phyloP scores from a whole-genome alignment of 1,140 invertebrate species.

The Hyles euphorbiae region DNA sequence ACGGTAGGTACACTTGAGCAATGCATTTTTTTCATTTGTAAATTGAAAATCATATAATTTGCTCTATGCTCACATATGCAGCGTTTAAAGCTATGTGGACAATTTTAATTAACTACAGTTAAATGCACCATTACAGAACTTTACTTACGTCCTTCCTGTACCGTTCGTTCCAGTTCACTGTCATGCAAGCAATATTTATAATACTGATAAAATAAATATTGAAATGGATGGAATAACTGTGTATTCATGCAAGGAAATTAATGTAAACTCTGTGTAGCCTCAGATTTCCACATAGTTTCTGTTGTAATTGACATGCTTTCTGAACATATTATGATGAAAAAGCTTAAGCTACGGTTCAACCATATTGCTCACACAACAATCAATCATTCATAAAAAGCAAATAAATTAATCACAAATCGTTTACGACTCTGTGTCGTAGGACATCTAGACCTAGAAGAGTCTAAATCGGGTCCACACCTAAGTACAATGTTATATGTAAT shows the following conservation, averaged over 20 bases:
- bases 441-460: slow-evolving; percentile 31
- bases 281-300: background rate
- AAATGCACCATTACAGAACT: slow-evolving; percentile 67
- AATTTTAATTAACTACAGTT: slow-evolving; percentile 68
- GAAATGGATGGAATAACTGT: slow-evolving; percentile 21
- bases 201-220: slow-evolving; percentile 26
- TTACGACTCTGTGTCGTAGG: slow-evolving; percentile 21
- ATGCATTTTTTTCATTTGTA: slow-evolving; percentile 35
- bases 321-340: slow-evolving; percentile 22
- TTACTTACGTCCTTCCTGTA: slow-evolving; percentile 8
- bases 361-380: slow-evolving; percentile 60
- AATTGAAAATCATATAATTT: slow-evolving; percentile 61
- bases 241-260: slow-evolving; percentile 15
- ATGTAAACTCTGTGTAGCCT: no score
- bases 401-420: slow-evolving; percentile 28
- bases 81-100: slow-evolving; percentile 69
- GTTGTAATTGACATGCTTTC: slow-evolving; percentile 55
- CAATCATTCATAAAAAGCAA: slow-evolving; percentile 30
- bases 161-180: slow-evolving; percentile 8
- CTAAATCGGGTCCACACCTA: slow-evolving; percentile 29
- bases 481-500: slow-evolving; percentile 45
- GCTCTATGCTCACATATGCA: slow-evolving; percentile 56
- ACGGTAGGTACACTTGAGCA: slow-evolving; percentile 51
- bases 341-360: slow-evolving; percentile 14
- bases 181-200: slow-evolving; percentile 63